Evolutionary conservation across 2,888 invertebrate genomes (phyloP).

Genomic region (Tachina fera): DNA sequence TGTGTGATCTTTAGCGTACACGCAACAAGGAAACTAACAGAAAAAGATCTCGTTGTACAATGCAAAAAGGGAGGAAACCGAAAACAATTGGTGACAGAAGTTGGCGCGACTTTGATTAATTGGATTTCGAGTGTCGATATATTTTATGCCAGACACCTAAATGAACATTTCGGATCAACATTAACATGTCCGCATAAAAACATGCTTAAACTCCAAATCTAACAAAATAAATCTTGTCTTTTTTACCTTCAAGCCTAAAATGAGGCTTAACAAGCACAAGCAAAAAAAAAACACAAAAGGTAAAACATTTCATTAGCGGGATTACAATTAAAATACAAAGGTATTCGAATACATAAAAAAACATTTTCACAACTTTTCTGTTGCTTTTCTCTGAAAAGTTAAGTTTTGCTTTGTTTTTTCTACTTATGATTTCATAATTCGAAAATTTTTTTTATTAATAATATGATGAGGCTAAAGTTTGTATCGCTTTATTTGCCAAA

Average conservation of each 20-base stretch:
- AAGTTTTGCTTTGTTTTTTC: not conserved
- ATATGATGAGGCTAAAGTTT: too few relatives aligned
- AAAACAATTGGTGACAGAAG: conserved; percentile 74
- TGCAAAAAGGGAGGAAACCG: conserved; percentile 44
- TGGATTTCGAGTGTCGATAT: conserved; percentile 77
- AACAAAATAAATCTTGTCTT: conserved; percentile 56
- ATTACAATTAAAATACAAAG: conserved; percentile 2
- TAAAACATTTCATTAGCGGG: conserved; percentile 35
- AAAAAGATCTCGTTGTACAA: conserved; percentile 5
- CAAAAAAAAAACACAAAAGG: not conserved
- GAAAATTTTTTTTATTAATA: too few relatives aligned
- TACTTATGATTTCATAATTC: too few relatives aligned
- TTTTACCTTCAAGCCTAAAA: conserved; percentile 9
- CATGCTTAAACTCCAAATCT: conserved; percentile 61
- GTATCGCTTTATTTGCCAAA: too few relatives aligned
- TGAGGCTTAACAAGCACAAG: conserved; percentile 42
- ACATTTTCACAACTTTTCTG: not conserved
- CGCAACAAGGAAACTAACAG: conserved; percentile 39
- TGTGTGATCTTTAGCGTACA: conserved; percentile 66
- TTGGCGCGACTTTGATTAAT: conserved; percentile 78
- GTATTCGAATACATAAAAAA: not conserved
- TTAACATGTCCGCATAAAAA: conserved; percentile 53
- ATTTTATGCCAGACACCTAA: conserved; percentile 71
- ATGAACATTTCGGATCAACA: conserved; percentile 60
- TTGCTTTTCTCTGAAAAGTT: not conserved